Conservation (phyloP, 1,140 invertebrate species). For the Melipona quadrifasciata region DNA sequence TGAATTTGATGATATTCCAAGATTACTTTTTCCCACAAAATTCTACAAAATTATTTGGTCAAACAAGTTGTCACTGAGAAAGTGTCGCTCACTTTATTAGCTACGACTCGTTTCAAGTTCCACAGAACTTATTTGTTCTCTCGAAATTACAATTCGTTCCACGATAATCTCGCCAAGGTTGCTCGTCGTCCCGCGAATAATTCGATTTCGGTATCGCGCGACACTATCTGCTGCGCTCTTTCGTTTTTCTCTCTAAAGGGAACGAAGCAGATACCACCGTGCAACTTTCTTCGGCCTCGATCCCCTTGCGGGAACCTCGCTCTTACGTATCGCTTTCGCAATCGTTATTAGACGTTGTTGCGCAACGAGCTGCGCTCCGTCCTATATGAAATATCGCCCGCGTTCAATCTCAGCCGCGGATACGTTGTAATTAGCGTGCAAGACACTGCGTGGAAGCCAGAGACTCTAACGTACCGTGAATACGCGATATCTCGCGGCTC, state of each 20-base stretch:
- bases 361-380: constrained; percentile 28
- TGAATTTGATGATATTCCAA: no score
- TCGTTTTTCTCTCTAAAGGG: background rate
- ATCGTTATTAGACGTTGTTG: constrained; percentile 53
- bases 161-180: no score
- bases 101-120: no score
- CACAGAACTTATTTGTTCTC: no score
- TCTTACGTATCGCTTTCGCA: constrained; percentile 58
- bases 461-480: constrained; percentile 50
- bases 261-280: background rate
- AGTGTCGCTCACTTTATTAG: no score
- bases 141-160: no score
- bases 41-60: no score
- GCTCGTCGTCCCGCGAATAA: background rate
- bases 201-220: constrained; percentile 9
- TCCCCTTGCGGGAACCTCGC: constrained; percentile 44
- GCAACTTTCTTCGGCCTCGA: constrained; percentile 53
- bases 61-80: no score
- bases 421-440: constrained; percentile 61
- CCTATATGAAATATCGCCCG: constrained; percentile 59
- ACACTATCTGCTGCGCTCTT: background rate
- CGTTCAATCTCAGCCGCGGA: constrained; percentile 54
- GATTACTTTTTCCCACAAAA: no score
- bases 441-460: constrained; percentile 45
- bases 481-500: constrained; percentile 30